Conservation (phyloP, 2,888 invertebrate species). For the Desoria tigrina region DNA sequence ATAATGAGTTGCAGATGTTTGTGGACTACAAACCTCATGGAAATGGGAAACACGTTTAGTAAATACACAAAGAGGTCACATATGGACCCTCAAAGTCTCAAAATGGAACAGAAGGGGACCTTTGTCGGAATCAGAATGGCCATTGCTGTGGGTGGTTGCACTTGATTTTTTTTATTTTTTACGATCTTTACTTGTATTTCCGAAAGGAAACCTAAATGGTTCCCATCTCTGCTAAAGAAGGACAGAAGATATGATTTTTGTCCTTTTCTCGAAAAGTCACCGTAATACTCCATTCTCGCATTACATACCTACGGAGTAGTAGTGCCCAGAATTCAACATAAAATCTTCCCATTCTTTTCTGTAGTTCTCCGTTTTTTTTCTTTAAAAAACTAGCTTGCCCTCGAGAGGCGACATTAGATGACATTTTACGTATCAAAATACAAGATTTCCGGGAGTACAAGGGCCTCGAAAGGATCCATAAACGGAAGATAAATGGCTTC, state of each 20-base stretch:
- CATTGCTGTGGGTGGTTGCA: too few relatives aligned
- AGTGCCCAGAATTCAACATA: background rate
- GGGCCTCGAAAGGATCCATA: background rate
- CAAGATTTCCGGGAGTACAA: background rate
- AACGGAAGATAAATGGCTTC: slow-evolving; percentile 7
- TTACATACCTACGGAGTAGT: background rate
- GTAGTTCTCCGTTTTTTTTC: slow-evolving; percentile 3
- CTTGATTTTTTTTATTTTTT: background rate
- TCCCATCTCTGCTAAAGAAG: background rate
- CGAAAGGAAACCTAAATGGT: background rate
- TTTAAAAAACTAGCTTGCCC: background rate
- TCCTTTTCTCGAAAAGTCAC: slow-evolving; percentile 4
- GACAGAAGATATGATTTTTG: slow-evolving; percentile 3
- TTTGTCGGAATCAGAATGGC: too few relatives aligned
- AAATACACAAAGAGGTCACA: too few relatives aligned
- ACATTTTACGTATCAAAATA: slow-evolving; percentile 2
- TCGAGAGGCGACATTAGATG: slow-evolving; percentile 4
- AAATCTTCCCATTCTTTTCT: background rate
- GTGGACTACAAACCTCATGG: too few relatives aligned
- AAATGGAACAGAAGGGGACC: too few relatives aligned
- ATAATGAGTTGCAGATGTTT: too few relatives aligned
- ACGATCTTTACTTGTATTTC: background rate
- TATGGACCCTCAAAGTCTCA: too few relatives aligned
- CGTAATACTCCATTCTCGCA: background rate
- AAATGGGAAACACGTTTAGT: too few relatives aligned